Base-by-base conservation (phyloP, 2,797 vertebrate species). In the Premnoplex brunnescens region DNA sequence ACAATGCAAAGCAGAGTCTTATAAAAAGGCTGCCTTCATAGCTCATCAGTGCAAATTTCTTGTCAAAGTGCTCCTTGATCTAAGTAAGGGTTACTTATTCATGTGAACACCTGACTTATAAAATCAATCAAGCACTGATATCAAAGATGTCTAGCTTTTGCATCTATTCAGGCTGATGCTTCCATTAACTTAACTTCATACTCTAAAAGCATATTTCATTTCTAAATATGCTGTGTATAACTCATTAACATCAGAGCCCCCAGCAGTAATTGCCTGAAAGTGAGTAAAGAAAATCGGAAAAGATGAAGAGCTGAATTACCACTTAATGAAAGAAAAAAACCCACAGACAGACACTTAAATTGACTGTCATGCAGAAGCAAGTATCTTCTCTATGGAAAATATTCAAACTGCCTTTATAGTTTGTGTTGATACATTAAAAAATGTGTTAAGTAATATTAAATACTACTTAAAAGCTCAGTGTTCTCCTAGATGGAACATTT, bases 181-280 rank as follows among this genome's bases (percentile, higher is more conserved):
- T 96, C 97, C 97, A 97, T 97, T 97, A 97, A 97, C 96, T 97
- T 97, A 97, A 96, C 96, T 97, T 93, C 91, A 89, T 88, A 94
- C 96, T 94, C 95, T 97, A 96, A 97, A 98, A 97, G 96, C 96
- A 11, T 96, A 93, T 97, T 97, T 97, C 88, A 89, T 97, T 96
- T 95, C 96, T 91, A 95, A 83, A 95, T 96, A 97, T 97, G 96
- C 83, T 96, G 95, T 96, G 97, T 96, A 96, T 95, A 97, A 97
- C 97, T 98, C 97, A 98, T 98, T 98, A 98, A 97, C 98, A 98
- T 98, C 94, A 97, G 97, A 98, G 97, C 97, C 93, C 91, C 97
- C 89, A 94, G 95, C 96, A 96, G 97, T 97, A 98, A 98, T 98
- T 97, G 96, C 97, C 77, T 98, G 96, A 97, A 96, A 98, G 97